Evolutionary conservation across 2,113 vertebrate species (phyloP).

Genomic region (Notechis scutatus): DNA sequence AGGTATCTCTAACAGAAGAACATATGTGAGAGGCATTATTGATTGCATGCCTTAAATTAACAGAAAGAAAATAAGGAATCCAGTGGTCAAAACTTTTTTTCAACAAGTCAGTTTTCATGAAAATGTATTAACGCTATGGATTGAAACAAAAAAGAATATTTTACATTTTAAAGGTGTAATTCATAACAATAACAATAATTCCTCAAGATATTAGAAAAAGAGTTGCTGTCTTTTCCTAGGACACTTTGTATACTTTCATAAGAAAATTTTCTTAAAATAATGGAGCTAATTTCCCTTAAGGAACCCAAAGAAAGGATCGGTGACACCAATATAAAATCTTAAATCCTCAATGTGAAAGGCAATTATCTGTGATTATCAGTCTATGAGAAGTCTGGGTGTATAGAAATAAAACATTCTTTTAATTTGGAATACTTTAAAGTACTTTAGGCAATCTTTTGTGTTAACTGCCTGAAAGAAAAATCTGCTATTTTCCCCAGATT

Average conservation of each 20-base stretch:
- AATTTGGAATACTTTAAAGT: not conserved
- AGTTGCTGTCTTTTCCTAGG: slow-evolving; percentile 31
- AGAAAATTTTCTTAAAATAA: slow-evolving; percentile 36
- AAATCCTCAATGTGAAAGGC: slow-evolving; percentile 10
- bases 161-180: slow-evolving; percentile 28
- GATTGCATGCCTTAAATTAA: slow-evolving; percentile 35
- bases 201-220: slow-evolving; percentile 27
- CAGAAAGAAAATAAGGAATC: not conserved
- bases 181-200: not conserved
- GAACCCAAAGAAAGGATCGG: slow-evolving; percentile 5
- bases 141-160: slow-evolving; percentile 41
- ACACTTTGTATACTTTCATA: slow-evolving; percentile 36
- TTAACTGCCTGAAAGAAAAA: not conserved
- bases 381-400: not conserved
- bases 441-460: slow-evolving; percentile 22
- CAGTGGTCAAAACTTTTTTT: slow-evolving; percentile 42
- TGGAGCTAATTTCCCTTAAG: not conserved
- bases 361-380: not conserved
- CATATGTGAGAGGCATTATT: slow-evolving; percentile 14
- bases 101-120: not conserved
- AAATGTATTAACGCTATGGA: not conserved
- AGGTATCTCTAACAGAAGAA: not conserved
- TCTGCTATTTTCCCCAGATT: not conserved
- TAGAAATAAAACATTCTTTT: not conserved
- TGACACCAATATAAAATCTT: slow-evolving; percentile 35